Evolutionary conservation across 2,888 invertebrate species (phyloP).

Genomic region (Balanococcus diminutus): DNA sequence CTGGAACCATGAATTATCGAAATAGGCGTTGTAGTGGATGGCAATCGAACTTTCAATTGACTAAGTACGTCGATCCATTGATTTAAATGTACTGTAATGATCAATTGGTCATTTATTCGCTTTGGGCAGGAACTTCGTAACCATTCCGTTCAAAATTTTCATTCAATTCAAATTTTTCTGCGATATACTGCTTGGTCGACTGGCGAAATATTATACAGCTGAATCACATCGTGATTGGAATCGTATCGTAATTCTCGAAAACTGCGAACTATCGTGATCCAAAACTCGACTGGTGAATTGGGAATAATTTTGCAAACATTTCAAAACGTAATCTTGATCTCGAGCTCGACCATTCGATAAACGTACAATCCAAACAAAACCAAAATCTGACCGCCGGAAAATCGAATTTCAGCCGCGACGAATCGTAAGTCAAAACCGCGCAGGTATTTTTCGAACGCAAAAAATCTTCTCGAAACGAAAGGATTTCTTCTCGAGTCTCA

Average conservation of each 20-base stretch:
- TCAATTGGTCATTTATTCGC: background rate
- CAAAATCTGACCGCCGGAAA: background rate
- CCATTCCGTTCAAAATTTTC: background rate
- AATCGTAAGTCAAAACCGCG: background rate
- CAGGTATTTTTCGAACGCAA: background rate
- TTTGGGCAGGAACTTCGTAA: background rate
- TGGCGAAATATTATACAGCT: background rate
- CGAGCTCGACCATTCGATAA: background rate
- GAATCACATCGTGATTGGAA: background rate
- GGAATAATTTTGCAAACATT: background rate
- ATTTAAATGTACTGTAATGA: too few relatives aligned
- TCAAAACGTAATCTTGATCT: background rate
- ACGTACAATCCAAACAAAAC: background rate
- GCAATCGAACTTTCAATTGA: too few relatives aligned
- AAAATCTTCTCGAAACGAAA: background rate
- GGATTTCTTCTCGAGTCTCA: background rate
- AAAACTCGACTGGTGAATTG: background rate
- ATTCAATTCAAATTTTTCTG: background rate
- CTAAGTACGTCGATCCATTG: too few relatives aligned
- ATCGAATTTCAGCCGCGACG: background rate
- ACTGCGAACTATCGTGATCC: background rate
- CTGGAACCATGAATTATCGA: too few relatives aligned
- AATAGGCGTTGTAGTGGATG: too few relatives aligned
- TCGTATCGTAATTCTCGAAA: background rate
- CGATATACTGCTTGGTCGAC: background rate